phyloP scores from a whole-genome alignment of 92 coral and sea anemone genomes.

The Blastomussa wellsi region DNA sequence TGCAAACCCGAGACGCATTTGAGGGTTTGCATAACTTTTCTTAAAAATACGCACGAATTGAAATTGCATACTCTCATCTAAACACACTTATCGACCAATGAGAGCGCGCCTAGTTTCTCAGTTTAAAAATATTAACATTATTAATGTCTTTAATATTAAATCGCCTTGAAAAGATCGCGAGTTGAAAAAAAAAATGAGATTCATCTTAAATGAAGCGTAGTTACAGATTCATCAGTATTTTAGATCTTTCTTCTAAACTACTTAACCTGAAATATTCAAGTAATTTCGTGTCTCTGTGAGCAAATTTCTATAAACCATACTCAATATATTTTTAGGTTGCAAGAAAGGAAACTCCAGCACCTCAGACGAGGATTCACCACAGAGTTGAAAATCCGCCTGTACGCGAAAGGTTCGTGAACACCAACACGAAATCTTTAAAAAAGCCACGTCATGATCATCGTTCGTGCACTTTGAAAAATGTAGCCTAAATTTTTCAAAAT shows the following conservation, averaged over 20 bases:
- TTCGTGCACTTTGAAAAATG: too few species aligned
- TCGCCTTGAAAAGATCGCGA: neutral
- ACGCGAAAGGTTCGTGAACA: slow-evolving; percentile 71
- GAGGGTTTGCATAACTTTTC: too few species aligned
- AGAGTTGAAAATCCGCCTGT: slow-evolving; percentile 75
- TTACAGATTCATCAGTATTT: neutral
- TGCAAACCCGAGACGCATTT: too few species aligned
- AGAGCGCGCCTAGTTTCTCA: too few species aligned
- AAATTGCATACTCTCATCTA: too few species aligned
- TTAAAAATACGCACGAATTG: too few species aligned
- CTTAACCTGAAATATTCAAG: neutral
- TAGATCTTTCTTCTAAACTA: neutral
- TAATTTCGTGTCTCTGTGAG: neutral
- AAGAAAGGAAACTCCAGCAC: slow-evolving; percentile 39
- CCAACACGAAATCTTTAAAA: too few species aligned
- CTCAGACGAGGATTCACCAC: slow-evolving; percentile 1
- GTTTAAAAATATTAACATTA: too few species aligned
- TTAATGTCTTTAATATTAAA: too few species aligned
- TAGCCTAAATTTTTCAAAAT: too few species aligned
- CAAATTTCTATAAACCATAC: neutral
- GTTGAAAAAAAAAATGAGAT: neutral
- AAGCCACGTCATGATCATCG: too few species aligned
- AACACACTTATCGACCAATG: too few species aligned
- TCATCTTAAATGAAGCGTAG: neutral
- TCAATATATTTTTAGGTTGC: slow-evolving; percentile 29